Base-by-base conservation (phyloP, 2,113 vertebrate species). In the Eurypyga helias region DNA sequence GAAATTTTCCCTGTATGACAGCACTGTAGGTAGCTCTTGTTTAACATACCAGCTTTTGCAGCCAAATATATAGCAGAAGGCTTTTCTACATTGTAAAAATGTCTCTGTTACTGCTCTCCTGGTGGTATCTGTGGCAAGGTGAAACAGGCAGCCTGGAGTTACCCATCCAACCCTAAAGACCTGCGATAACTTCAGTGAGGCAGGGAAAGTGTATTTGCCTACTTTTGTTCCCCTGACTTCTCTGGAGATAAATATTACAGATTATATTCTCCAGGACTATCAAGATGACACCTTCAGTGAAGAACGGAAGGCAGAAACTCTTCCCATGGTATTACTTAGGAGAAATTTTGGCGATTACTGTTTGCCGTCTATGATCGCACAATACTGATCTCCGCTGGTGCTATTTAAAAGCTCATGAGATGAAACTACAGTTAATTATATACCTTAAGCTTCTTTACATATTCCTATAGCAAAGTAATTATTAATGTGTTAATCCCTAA, bases 361-460 rank as follows among this genome's bases (percentile, higher is more conserved):
- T 96, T 95, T 96, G 60, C 93, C 34, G 17, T 93, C 84, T 91
- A 84, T 58, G n/a, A 75, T 91, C 54, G 61, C 89, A 78, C 89
- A 93, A 72, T 85, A 73, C 88, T 96, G 83, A 94, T 97, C 89
- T 97, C 89, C 90, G 81, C 64, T 20, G 14, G 94, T 96, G 88
- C 89, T 82, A 86, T 93, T 94, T 94, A 86, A 94, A 98, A 96
- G 83, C 91, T 93, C 84, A 18, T 87, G 78, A 91, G 55, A 91
- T 88, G 93, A 78, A 97, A 54, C 81, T 90, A 76, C 57, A 86
- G 77, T 62, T 97, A 96, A 88, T 89, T 91, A 95, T 80, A 90
- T 95, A 93, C 79, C 73, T 96, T 89, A 79, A 96, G 91, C 83
- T 95, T 98, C 96, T 97, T 97, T 98, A 96, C 92, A 95, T 97